phyloP scores from a whole-genome alignment of 2,797 vertebrate genomes.

The Rhyacichthys aspro region DNA sequence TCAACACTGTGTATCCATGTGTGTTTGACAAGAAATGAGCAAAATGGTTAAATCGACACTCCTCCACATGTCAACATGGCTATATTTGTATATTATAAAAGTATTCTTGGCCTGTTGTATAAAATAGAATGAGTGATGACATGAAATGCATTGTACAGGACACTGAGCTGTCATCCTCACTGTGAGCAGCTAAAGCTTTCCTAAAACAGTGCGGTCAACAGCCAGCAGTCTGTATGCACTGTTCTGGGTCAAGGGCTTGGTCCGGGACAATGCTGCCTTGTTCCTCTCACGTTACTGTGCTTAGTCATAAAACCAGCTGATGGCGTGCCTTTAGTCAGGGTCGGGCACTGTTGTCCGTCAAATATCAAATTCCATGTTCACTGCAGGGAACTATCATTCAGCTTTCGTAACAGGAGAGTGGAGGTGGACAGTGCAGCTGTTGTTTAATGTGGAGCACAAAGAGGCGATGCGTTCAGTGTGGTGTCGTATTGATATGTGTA shows the following conservation, averaged over 20 bases:
- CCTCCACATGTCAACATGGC: constrained; percentile 11
- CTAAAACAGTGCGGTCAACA: constrained; percentile 41
- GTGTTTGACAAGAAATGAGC: background rate
- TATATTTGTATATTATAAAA: too few relatives aligned
- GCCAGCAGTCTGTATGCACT: constrained; percentile 37
- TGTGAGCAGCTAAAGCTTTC: constrained; percentile 37
- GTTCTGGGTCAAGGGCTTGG: constrained; percentile 71
- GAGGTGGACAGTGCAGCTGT: constrained; percentile 6
- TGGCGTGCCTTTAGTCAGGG: constrained; percentile 66
- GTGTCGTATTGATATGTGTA: too few relatives aligned
- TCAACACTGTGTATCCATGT: constrained; percentile 9
- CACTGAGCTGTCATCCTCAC: constrained; percentile 6
- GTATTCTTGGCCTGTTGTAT: too few relatives aligned
- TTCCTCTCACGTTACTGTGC: constrained; percentile 76
- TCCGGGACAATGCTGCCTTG: constrained; percentile 69
- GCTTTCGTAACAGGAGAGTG: constrained; percentile 28
- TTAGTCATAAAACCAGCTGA: constrained; percentile 76
- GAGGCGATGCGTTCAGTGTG: background rate
- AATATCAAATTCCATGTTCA: constrained; percentile 68
- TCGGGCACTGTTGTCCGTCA: constrained; percentile 60
- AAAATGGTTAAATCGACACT: background rate
- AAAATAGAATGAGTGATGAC: too few relatives aligned
- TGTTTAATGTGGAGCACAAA: background rate
- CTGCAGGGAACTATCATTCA: constrained; percentile 61
- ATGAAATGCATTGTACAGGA: background rate